phyloP scores from a whole-genome alignment of 2,113 vertebrate species.

The Hippocampus zosterae region DNA sequence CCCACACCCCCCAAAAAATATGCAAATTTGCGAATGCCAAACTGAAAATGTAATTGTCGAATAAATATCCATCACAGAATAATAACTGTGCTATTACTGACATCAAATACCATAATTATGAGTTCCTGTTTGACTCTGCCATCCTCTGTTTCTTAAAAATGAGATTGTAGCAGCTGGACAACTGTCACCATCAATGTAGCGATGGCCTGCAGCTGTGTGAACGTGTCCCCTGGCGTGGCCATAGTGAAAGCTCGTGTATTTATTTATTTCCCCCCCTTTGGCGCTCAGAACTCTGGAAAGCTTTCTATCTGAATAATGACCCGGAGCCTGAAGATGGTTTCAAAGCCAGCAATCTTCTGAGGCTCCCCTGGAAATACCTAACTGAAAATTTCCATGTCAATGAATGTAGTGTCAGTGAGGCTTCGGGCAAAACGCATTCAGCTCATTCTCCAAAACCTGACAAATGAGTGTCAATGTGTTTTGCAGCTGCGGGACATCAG shows the following conservation, averaged over 20 bases:
- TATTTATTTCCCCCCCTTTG: conserved; percentile 13
- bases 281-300: conserved; percentile 64
- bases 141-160: background rate
- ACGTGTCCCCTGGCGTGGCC: conserved; percentile 40
- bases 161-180: conserved; percentile 18
- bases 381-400: conserved; percentile 32
- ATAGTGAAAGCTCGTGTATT: conserved; percentile 58
- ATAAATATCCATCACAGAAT: background rate
- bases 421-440: conserved; percentile 72
- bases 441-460: conserved; percentile 70
- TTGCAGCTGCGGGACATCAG: conserved; percentile 75
- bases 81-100: background rate
- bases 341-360: conserved; percentile 52
- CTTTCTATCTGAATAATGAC: conserved; percentile 59
- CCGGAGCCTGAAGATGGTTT: conserved; percentile 54
- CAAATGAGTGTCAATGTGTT: conserved; percentile 77
- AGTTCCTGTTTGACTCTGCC: background rate
- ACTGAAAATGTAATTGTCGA: background rate
- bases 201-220: conserved; percentile 64
- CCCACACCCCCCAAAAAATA: no score
- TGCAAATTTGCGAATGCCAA: background rate
- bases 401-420: background rate
- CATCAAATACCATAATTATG: background rate
- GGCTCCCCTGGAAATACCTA: conserved; percentile 38
- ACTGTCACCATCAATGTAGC: conserved; percentile 15